phyloP scores from a whole-genome alignment of 2,797 vertebrate species.

The Atherinosoma microstoma region DNA sequence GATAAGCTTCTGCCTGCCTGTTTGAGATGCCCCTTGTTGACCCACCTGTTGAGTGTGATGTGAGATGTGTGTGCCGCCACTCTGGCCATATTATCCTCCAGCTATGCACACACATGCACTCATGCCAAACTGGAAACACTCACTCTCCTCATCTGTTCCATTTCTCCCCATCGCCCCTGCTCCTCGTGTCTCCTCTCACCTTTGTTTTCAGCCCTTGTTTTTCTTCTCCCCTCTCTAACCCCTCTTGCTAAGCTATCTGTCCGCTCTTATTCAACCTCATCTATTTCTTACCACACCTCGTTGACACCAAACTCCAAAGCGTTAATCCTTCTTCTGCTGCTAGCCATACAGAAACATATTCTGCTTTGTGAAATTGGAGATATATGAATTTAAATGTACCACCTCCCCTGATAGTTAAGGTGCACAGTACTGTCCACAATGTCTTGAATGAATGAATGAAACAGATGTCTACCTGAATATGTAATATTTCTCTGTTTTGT shows the following conservation, averaged over 20 bases:
- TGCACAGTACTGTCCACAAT: slow-evolving; percentile 21
- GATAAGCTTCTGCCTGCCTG: slow-evolving; percentile 84
- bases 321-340: slow-evolving; percentile 56
- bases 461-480: slow-evolving; percentile 2
- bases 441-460: slow-evolving; percentile 5
- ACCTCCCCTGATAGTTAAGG: slow-evolving; percentile 40
- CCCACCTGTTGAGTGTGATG: slow-evolving; percentile 75
- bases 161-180: slow-evolving; percentile 47
- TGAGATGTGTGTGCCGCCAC: slow-evolving; percentile 60
- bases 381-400: slow-evolving; percentile 57
- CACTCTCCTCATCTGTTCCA: slow-evolving; percentile 62
- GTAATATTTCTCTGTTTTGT: background rate
- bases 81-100: slow-evolving; percentile 62
- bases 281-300: slow-evolving; percentile 61
- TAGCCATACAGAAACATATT: slow-evolving; percentile 62
- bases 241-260: slow-evolving; percentile 52
- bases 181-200: slow-evolving; percentile 55
- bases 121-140: slow-evolving; percentile 45
- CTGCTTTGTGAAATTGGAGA: slow-evolving; percentile 63
- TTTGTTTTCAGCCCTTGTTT: slow-evolving; percentile 69
- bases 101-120: slow-evolving; percentile 31
- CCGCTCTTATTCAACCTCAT: slow-evolving; percentile 68
- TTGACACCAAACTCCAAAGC: slow-evolving; percentile 63
- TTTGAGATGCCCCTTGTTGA: slow-evolving; percentile 81
- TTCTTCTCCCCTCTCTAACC: slow-evolving; percentile 46